Conservation (phyloP, 2,888 invertebrate species). For the Agapetus fuscipes region DNA sequence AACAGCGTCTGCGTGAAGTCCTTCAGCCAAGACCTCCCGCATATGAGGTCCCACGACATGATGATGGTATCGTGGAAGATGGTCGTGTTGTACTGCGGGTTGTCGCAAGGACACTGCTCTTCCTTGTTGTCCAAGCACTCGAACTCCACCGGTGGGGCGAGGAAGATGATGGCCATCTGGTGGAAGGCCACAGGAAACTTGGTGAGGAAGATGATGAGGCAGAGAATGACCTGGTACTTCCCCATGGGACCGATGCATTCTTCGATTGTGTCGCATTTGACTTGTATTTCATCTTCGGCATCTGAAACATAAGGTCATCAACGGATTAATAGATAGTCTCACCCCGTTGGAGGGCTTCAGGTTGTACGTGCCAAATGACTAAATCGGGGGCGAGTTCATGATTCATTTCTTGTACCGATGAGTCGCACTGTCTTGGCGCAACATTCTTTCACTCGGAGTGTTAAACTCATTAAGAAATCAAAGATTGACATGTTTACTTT, state of each 20-base stretch:
- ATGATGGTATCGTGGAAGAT: constrained; percentile 60
- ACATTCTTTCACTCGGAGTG: no score
- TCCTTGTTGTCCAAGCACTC: constrained; percentile 26
- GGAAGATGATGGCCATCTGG: constrained; percentile 43
- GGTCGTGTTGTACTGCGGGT: constrained; percentile 51
- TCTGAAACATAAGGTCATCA: no score
- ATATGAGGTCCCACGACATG: constrained; percentile 69
- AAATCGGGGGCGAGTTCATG: no score
- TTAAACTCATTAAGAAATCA: no score
- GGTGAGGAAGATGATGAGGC: constrained; percentile 34
- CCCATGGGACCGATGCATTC: constrained; percentile 41
- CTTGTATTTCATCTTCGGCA: constrained; percentile 6
- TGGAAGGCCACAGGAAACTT: constrained; percentile 43
- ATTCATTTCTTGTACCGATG: no score
- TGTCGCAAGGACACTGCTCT: constrained; percentile 45
- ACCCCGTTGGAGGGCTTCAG: no score
- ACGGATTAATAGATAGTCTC: no score
- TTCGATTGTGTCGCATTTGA: constrained; percentile 32
- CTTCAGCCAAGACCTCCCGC: constrained; percentile 51
- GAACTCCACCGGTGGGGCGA: constrained; percentile 36
- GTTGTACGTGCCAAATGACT: no score
- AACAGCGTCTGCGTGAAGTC: constrained; percentile 65
- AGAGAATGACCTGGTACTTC: constrained; percentile 40
- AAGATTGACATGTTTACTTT: no score
- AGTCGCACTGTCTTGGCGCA: no score